These are phyloP conservation scores for Nectonema munidae DNA, from an alignment of 2,888 invertebrate species.

Conservation along the genomic window DNA sequence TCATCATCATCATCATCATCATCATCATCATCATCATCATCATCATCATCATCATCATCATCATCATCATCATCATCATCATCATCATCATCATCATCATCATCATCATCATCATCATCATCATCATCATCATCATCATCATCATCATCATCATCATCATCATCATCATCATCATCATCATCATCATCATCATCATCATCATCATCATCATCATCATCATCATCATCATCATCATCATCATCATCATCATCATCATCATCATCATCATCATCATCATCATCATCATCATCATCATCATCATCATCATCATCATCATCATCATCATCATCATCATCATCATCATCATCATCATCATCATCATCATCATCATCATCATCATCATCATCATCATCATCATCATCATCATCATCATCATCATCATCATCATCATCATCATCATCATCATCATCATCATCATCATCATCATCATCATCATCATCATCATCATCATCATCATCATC, in stretches of 20 bases:
- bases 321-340: conserved; percentile 12
- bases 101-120: conserved; percentile 12
- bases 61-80: conserved; percentile 12
- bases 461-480: conserved; percentile 12
- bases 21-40: conserved; percentile 12
- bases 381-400: conserved; percentile 12
- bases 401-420: conserved; percentile 12
- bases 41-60: conserved; percentile 12
- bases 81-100: conserved; percentile 12
- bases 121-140: conserved; percentile 12
- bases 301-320: conserved; percentile 12
- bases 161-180: conserved; percentile 12
- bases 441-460: conserved; percentile 12
- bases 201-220: conserved; percentile 12
- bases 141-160: conserved; percentile 12
- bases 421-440: conserved; percentile 12
- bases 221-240: conserved; percentile 12
- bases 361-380: conserved; percentile 12
- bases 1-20: conserved; percentile 12
- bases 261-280: conserved; percentile 12
- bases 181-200: conserved; percentile 12
- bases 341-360: conserved; percentile 12
- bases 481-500: conserved; percentile 12
- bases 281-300: conserved; percentile 12
- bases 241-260: conserved; percentile 12